Base-by-base conservation (phyloP, 2,113 vertebrate genomes). In the Nerophis ophidion region DNA sequence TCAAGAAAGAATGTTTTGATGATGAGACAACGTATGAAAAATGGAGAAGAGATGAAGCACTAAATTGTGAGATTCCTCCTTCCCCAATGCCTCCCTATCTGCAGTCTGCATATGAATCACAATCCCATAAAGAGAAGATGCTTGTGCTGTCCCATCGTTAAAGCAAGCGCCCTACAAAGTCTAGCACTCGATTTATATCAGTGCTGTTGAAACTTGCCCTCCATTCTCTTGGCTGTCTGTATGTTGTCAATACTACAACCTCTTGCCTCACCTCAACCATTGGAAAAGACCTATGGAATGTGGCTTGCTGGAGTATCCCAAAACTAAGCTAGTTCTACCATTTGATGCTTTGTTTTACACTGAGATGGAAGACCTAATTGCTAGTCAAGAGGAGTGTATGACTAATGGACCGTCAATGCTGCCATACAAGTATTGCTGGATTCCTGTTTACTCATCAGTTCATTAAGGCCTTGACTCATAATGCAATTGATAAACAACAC, bases 1-100 rank as follows among this genome's bases (percentile, higher is more conserved):
- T 88, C 77, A 88, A 86, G 80, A 84, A 83, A 84, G 81, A 86
- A 81, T 90, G 76, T 88, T 80, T 67, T 76, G 72, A 17, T 83
- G n/a, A 59, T 84, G 80, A 89, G 84, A 56, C 75, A 86, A 72
- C 66, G 81, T 76, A 72, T 80, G 76, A 76, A 80, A 70, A 85
- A 75, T 70, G 85, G 80, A 86, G 75, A 81, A 74, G 14, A 80
- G 70, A 46, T 57, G 72, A 79, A 78, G 82, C 60, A 70, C 79
- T 81, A 57, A 78, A 74, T 56, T 79, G 70, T 72, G 65, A 76
- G 64, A 66, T 15, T 14, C 11, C n/a, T n/a, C 54, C 36, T 15
- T 38, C 35, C 11, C 10, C 54, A 53, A 70, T 66, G 52, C 72
- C 68, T 46, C 42, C 67, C 34, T 73, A 33, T 76, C 74, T 62